Conservation (phyloP, 2,113 vertebrate species). For the Tetrax tetrax region DNA sequence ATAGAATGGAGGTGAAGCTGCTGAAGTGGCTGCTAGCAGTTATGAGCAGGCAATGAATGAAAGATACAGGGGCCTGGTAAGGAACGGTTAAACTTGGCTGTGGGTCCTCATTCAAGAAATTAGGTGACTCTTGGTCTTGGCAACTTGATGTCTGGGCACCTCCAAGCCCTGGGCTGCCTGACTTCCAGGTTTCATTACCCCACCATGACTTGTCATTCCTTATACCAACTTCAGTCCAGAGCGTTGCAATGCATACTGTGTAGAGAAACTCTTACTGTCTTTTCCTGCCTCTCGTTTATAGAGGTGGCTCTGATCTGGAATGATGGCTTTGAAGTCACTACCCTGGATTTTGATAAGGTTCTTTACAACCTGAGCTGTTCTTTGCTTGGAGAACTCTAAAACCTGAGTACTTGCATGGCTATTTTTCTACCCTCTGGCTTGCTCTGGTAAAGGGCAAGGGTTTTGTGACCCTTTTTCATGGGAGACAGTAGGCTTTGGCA, state of each 20-base stretch:
- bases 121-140: not conserved
- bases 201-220: not conserved
- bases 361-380: not conserved
- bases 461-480: not conserved
- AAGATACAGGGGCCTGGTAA: not conserved
- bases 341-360: not conserved
- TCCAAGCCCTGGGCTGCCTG: not conserved
- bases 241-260: rapidly evolving
- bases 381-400: not conserved
- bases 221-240: not conserved
- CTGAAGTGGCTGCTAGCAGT: not conserved
- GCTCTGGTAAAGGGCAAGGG: not conserved
- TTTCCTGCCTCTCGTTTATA: not conserved
- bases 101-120: not conserved
- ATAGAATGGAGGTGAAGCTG: not conserved
- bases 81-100: not conserved
- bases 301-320: not conserved
- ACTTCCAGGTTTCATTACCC: not conserved
- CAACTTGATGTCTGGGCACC: not conserved
- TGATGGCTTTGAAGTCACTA: not conserved
- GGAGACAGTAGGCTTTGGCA: not conserved
- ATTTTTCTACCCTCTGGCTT: not conserved
- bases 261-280: not conserved
- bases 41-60: not conserved
- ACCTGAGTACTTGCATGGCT: not conserved